Percentiles rank a stretch among this genome's conserved stretches.
phyloP scores from a whole-genome alignment of 2,888 invertebrate species.

The Acleris cristana region DNA sequence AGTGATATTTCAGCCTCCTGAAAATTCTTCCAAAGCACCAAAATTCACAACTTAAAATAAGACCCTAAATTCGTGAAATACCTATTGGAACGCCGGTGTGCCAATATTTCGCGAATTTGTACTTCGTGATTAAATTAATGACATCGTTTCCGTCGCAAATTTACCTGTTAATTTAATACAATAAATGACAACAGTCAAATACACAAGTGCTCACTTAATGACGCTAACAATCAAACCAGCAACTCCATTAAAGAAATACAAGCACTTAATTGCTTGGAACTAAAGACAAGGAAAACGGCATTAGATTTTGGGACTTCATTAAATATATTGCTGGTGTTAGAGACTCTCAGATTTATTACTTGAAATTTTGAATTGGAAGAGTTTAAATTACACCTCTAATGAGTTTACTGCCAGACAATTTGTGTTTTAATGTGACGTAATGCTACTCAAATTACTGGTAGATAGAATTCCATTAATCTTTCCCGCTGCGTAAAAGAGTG shows the following conservation, averaged over 20 bases:
- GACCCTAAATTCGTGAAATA: too few relatives aligned
- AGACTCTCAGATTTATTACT: constrained; percentile 45
- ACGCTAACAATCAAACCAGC: constrained; percentile 25
- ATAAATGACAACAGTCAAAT: constrained; percentile 15
- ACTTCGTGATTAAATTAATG: background rate
- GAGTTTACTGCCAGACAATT: constrained; percentile 22
- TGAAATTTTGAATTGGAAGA: constrained; percentile 39
- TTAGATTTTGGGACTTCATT: constrained; percentile 44
- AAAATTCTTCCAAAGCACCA: too few relatives aligned
- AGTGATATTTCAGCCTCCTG: too few relatives aligned
- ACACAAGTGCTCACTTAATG: constrained; percentile 6
- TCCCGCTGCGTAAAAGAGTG: background rate
- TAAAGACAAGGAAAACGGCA: constrained; percentile 45
- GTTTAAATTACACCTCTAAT: constrained; percentile 35
- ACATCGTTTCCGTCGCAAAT: background rate
- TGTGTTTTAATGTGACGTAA: constrained; percentile 19
- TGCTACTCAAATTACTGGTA: constrained; percentile 9
- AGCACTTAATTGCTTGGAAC: constrained; percentile 41
- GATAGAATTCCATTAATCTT: background rate
- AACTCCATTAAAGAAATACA: constrained; percentile 31
- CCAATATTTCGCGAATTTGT: background rate
- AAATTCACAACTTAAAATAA: too few relatives aligned
- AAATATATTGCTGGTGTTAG: constrained; percentile 44
- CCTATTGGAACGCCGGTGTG: background rate
- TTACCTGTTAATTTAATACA: constrained; percentile 4